Evolutionary conservation across 2,113 vertebrate species (phyloP), one percentile per base, ranked within the genome.

Genomic region (Columbina picui): DNA sequence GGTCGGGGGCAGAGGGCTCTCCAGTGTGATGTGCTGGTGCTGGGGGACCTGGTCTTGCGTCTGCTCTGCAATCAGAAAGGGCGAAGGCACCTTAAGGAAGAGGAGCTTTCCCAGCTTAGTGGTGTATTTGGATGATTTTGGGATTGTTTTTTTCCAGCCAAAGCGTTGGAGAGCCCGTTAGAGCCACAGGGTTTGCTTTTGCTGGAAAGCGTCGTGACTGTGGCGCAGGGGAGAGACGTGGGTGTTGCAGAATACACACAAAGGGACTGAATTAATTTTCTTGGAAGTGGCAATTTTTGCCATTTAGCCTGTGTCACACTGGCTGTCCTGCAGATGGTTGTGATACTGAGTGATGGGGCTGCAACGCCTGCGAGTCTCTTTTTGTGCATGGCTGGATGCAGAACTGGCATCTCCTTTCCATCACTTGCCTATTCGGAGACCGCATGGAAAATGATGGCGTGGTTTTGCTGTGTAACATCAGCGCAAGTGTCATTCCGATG

Each of bases 41-140:
- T 16, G 9, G 17, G 4, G 36, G 7, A 57, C n/a, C n/a, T 0
- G 1, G 5, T 18, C 25, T 57, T 3, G 2, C 0, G 1, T 21
- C 15, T 25, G 18, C 29, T 63, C 10, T 38, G 50, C 50, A 22
- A 8, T 10, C 21, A 16, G 18, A 47, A 73, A 34, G 10, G 20
- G 14, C 20, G 13, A 26, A 1, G 41, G 27, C 43, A 32, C 32
- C 78, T 21, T 9, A 6, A 36, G 27, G 25, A 15, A 29, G 23
- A 67, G 61, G 55, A 30, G 4, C 7, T 69, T 79, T 69, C 71
- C 30, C 18, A 36, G 4, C 81, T 77, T 22, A 29, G 10, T 20
- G 7, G 7, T 15, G 7, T 3, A 4, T 55, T n/a, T 22, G 32
- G 12, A 12, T 55, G n/a, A 30, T 71, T 81, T 61, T 19, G n/a